These are phyloP conservation scores for Plebejus argus DNA, from an alignment of 2,888 invertebrate species.

Conservation along the genomic window DNA sequence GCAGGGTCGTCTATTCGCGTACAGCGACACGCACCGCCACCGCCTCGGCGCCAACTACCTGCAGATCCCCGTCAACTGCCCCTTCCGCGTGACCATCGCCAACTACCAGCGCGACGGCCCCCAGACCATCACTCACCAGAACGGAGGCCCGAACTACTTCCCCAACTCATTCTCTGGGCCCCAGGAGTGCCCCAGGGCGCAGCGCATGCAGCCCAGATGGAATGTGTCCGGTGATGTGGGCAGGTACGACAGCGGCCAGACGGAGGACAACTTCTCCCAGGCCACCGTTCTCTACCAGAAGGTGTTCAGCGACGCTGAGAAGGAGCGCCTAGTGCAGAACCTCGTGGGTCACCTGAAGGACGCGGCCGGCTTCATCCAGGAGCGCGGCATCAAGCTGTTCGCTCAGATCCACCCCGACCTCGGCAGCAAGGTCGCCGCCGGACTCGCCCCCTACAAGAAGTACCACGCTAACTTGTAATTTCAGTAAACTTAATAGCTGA, in stretches of 20 bases:
- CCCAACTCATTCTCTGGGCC: conserved; percentile 98
- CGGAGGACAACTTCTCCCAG: conserved; percentile 95
- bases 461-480: conserved; percentile 81
- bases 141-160: conserved; percentile 95
- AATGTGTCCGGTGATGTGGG: conserved; percentile 87
- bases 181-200: conserved; percentile 84
- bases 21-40: conserved; percentile 93
- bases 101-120: conserved; percentile 97
- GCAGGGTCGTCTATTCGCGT: conserved; percentile 92
- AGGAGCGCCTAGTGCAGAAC: conserved; percentile 87
- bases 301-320: conserved; percentile 87
- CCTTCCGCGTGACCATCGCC: conserved; percentile 84
- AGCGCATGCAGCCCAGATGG: conserved; percentile 80
- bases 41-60: conserved; percentile 95
- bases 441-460: conserved; percentile 80
- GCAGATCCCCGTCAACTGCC: conserved; percentile 97
- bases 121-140: conserved; percentile 89
- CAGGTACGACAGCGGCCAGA: conserved; percentile 88
- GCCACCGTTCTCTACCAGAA: conserved; percentile 89
- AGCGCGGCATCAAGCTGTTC: conserved; percentile 92
- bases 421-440: conserved; percentile 86
- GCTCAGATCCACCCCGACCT: conserved; percentile 89
- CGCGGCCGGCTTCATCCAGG: conserved; percentile 93
- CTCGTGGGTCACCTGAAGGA: conserved; percentile 88
- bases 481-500: conserved; percentile 31